phyloP scores from a whole-genome alignment of 1,140 invertebrate species.

The Coelopa frigida region DNA sequence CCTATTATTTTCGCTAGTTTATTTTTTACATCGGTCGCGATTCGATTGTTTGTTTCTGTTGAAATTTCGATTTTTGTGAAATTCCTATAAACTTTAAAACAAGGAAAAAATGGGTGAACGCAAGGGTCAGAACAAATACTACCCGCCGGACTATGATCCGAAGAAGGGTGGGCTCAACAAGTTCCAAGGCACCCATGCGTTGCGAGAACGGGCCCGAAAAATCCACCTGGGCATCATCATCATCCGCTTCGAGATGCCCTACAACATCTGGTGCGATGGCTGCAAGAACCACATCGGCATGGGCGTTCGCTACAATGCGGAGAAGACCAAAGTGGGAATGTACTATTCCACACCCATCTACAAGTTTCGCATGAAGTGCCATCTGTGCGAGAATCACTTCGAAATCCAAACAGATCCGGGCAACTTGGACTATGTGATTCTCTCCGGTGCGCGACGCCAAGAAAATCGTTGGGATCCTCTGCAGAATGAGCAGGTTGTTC shows the following conservation, averaged over 20 bases:
- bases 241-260: slow-evolving; percentile 99
- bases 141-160: slow-evolving; percentile 98
- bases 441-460: slow-evolving; percentile 89
- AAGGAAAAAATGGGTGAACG: slow-evolving; percentile 93
- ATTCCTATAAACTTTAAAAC: background rate
- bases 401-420: slow-evolving; percentile 98
- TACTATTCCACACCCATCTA: slow-evolving; percentile 97
- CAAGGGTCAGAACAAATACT: slow-evolving; percentile 96
- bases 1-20: too few relatives aligned
- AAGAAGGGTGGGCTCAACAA: slow-evolving; percentile 79
- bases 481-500: slow-evolving; percentile 90
- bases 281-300: slow-evolving; percentile 98
- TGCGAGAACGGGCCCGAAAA: slow-evolving; percentile 91
- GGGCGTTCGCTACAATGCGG: slow-evolving; percentile 98
- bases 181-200: slow-evolving; percentile 89
- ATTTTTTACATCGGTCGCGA: too few relatives aligned
- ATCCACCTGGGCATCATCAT: slow-evolving; percentile 94
- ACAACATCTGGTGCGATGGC: slow-evolving; percentile 98
- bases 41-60: too few relatives aligned
- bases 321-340: slow-evolving; percentile 98
- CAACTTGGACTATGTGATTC: slow-evolving; percentile 94
- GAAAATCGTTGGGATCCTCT: slow-evolving; percentile 97
- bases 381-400: slow-evolving; percentile 96
- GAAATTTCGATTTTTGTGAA: too few relatives aligned
- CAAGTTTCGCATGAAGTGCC: slow-evolving; percentile 99